Conservation (phyloP, 1,140 invertebrate species). For the Thrips palmi region DNA sequence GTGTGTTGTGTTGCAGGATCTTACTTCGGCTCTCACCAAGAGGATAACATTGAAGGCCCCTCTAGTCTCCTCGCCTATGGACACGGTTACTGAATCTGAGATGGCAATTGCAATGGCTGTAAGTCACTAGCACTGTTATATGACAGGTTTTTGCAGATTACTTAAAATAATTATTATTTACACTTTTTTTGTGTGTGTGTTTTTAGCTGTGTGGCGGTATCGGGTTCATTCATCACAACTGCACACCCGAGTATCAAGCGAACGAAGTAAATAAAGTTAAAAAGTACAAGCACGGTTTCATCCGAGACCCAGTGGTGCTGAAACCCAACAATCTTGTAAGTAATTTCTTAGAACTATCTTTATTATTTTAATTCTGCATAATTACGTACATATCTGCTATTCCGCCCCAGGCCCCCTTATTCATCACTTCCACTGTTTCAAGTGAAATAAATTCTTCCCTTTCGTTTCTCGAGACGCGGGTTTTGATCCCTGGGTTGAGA, state of each 20-base stretch:
- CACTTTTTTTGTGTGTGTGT: too few species aligned
- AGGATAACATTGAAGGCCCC: slow-evolving; percentile 78
- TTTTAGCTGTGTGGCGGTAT: slow-evolving; percentile 73
- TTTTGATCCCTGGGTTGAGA: too few species aligned
- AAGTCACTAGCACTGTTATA: too few species aligned
- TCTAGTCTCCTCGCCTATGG: slow-evolving; percentile 94
- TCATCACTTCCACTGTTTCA: slow-evolving; percentile 17
- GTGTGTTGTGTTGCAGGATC: too few species aligned
- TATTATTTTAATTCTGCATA: too few species aligned
- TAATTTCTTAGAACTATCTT: too few species aligned
- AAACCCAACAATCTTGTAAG: slow-evolving; percentile 55
- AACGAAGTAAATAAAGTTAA: slow-evolving; percentile 96
- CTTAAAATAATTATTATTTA: too few species aligned
- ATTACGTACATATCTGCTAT: too few species aligned
- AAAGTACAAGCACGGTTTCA: slow-evolving; percentile 97
- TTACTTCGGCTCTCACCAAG: slow-evolving; percentile 73
- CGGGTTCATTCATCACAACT: slow-evolving; percentile 96
- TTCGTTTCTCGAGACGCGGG: too few species aligned
- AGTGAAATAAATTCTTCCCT: too few species aligned
- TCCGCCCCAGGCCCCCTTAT: neutral
- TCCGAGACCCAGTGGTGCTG: slow-evolving; percentile 83
- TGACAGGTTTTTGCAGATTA: too few species aligned
- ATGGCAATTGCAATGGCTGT: slow-evolving; percentile 98
- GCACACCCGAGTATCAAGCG: slow-evolving; percentile 84
- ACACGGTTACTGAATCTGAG: slow-evolving; percentile 97